Evolutionary conservation across 2,888 invertebrate genomes (phyloP).

Genomic region (Platynereis dumerilii): DNA sequence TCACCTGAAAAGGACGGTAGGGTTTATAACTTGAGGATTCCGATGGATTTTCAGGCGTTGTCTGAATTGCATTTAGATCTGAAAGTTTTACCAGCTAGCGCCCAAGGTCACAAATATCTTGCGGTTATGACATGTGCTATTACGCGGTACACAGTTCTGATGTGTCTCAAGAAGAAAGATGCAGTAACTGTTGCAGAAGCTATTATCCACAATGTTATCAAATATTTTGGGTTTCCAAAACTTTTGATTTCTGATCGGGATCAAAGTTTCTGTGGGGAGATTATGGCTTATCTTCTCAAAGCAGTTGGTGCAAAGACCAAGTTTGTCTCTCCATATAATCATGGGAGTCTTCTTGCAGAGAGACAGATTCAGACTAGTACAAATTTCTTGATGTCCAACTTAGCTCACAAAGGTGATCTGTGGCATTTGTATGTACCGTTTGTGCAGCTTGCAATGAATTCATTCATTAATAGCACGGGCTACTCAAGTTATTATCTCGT

Average conservation of each 20-base stretch:
- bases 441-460: not conserved
- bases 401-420: not conserved
- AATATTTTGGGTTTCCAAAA: not conserved
- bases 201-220: not conserved
- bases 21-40: not conserved
- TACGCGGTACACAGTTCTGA: not conserved
- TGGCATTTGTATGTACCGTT: not conserved
- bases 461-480: not conserved
- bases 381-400: not conserved
- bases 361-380: not conserved
- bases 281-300: not conserved
- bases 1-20: not conserved
- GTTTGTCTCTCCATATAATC: not conserved
- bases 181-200: not conserved
- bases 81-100: not conserved
- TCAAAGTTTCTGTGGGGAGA: not conserved
- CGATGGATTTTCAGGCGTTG: not conserved
- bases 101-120: not conserved
- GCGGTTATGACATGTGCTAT: not conserved
- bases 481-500: not conserved
- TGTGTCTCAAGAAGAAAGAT: not conserved
- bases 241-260: not conserved
- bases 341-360: not conserved
- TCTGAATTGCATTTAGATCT: not conserved
- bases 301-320: not conserved